Evolutionary conservation across 2,888 invertebrate genomes (phyloP), one percentile per base, ranked within the genome.

Genomic region (Cryptocephalus primarius): DNA sequence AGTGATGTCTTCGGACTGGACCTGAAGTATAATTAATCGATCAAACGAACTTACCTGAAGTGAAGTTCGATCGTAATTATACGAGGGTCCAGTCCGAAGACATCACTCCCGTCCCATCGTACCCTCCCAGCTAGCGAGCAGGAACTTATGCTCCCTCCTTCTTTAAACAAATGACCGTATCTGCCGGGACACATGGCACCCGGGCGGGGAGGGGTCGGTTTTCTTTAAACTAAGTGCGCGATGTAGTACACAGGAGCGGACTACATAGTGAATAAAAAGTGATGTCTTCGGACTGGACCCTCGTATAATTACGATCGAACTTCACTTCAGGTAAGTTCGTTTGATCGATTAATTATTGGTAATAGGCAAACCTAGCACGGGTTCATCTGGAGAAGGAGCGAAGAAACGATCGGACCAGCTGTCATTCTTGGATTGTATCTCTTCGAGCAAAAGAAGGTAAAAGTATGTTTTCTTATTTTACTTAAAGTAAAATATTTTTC

Each of bases 221-320:
- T n/a, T 14, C 13, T 13, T 14, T 14, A 13, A 14, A 22, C 2
- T 13, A 22, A 14, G 39, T 11, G 13, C 9, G 22, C 14, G 39
- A 9, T 8, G 4, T 1, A 22, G 22, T 22, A 22, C 22, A 2
- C 22, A 2, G 22, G 6, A 22, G 22, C 22, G 22, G 22, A 22
- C 22, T 22, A 22, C 22, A 22, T 22, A 22, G 22, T 22, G 6
- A 22, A 22, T 13, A 13, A 22, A 32, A n/a, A 31, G 46, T 48
- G 34, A 46, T 48, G 46, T 48, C 33, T 46, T 48, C 46, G 46
- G 48, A 43, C 46, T 48, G 43, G 41, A 48, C 43, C 45, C 38
- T 45, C n/a, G 48, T 50, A 50, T 50, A 50, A 50, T 47, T 41
- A 48, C 45, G 48, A 48, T 48, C 48, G 46, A 48, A 46, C 46